phyloP scores from a whole-genome alignment of 2,797 vertebrate genomes.

The Aplochiton taeniatus region DNA sequence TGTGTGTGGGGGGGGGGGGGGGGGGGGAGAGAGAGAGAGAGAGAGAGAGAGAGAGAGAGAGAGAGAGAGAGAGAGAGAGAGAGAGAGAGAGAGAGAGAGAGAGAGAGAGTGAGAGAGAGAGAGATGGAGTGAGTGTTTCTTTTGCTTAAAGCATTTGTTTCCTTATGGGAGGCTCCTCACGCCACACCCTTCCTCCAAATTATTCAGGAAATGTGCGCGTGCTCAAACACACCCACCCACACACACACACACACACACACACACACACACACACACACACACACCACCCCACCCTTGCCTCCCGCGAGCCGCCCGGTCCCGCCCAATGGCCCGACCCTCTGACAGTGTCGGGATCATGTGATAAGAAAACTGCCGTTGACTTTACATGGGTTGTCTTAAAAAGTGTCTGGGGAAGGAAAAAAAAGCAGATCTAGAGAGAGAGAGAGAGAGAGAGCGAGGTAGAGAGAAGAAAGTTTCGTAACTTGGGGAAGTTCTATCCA shows the following conservation, averaged over 20 bases:
- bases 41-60: no score
- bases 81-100: no score
- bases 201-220: background rate
- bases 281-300: constrained; percentile 1
- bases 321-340: constrained; percentile 49
- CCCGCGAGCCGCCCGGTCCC: constrained; percentile 60
- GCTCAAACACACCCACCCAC: background rate
- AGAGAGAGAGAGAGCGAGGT: constrained; percentile 4
- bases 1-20: no score
- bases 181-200: no score
- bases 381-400: constrained; percentile 41
- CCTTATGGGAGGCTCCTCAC: constrained; percentile 1
- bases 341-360: constrained; percentile 64
- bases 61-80: no score
- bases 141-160: background rate
- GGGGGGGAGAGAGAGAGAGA: no score
- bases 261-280: background rate
- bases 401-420: constrained; percentile 28
- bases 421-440: constrained; percentile 1
- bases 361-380: constrained; percentile 36
- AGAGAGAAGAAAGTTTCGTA: constrained; percentile 44
- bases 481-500: constrained; percentile 57
- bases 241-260: constrained; percentile 1
- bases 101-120: no score
- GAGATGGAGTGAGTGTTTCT: background rate